phyloP scores from a whole-genome alignment of 2,797 vertebrate genomes.

The Spondyliosoma cantharus region DNA sequence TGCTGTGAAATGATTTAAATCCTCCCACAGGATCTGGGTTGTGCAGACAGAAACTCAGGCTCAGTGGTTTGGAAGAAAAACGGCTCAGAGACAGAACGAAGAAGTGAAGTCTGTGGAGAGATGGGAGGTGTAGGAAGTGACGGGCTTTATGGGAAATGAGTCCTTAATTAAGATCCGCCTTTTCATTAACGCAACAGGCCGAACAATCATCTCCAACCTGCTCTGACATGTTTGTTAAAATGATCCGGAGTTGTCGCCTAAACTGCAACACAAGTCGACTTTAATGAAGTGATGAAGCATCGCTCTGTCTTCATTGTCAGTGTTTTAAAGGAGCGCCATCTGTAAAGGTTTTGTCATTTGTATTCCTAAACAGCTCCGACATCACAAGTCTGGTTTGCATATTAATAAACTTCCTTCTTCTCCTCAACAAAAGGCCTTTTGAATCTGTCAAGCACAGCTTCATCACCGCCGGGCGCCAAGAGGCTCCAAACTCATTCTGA shows the following conservation, averaged over 20 bases:
- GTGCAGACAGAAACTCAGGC: not conserved
- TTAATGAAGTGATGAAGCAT: constrained; percentile 16
- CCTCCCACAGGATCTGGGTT: constrained; percentile 28
- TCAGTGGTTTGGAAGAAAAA: constrained; percentile 3
- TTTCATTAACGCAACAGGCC: not conserved
- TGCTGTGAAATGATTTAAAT: constrained; percentile 37
- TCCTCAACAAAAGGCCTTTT: constrained; percentile 32
- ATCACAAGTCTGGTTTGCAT: constrained; percentile 33
- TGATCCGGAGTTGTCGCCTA: not conserved
- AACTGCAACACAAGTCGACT: not conserved
- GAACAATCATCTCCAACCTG: not conserved
- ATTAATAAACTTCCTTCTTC: constrained; percentile 48
- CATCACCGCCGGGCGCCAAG: not conserved
- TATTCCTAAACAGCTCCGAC: constrained; percentile 39
- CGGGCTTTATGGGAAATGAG: not conserved
- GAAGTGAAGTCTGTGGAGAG: not conserved
- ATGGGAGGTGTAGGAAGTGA: not conserved
- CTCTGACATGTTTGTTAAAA: not conserved
- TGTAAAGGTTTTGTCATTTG: constrained; percentile 29
- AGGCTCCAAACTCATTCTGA: not conserved
- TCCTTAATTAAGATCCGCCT: not conserved
- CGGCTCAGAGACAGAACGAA: not conserved
- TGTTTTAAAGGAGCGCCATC: not conserved
- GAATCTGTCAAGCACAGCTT: constrained; percentile 31
- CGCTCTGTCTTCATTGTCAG: not conserved